Percentiles rank a stretch among this genome's conserved stretches.
Evolutionary conservation across 1,140 invertebrate species (phyloP).

Genomic region (Papilio polyxenes): DNA sequence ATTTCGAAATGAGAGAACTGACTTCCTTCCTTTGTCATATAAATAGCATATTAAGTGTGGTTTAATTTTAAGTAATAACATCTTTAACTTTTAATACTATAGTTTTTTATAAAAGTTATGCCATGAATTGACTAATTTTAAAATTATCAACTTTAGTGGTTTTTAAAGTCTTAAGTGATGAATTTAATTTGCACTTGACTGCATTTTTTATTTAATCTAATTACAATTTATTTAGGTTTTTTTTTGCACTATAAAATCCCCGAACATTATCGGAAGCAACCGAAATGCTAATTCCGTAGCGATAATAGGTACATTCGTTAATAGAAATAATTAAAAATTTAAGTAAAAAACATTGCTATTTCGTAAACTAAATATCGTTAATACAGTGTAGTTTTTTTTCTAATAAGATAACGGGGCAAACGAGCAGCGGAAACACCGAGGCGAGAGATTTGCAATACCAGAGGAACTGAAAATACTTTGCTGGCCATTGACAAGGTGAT

Average conservation of each 20-base stretch:
- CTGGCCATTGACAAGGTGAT: too few relatives aligned
- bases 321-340: neutral
- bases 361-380: neutral
- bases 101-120: too few relatives aligned
- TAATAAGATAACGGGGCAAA: too few relatives aligned
- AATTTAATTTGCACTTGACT: neutral
- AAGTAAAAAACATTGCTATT: neutral
- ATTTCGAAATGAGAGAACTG: constrained; percentile 2
- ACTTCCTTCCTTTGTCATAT: neutral
- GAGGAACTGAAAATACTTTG: too few relatives aligned
- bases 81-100: too few relatives aligned
- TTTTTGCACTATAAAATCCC: constrained; percentile 21
- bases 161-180: neutral
- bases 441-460: too few relatives aligned
- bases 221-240: constrained; percentile 6
- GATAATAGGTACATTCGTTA: constrained; percentile 12
- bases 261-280: constrained; percentile 2
- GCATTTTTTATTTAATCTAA: neutral
- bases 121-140: too few relatives aligned
- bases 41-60: neutral
- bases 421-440: too few relatives aligned
- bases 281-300: constrained; percentile 20
- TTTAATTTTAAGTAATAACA: too few relatives aligned
- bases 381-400: neutral
- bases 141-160: too few relatives aligned